Evolutionary conservation across 92 coral and sea anemone species (phyloP).

Genomic region (Zoanthus gigantus): DNA sequence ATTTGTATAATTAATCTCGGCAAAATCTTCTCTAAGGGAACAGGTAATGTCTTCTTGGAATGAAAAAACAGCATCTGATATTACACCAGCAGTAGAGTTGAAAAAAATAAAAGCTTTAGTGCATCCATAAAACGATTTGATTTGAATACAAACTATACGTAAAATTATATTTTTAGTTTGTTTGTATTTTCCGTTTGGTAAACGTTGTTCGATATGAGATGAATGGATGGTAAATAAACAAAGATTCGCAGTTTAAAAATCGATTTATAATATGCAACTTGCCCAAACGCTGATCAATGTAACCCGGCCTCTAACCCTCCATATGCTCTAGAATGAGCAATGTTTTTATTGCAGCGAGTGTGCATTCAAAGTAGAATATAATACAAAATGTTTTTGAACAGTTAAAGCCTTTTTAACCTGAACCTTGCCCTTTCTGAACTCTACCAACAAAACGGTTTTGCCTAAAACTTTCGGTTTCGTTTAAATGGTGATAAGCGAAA

Average conservation of each 20-base stretch:
- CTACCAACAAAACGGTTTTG: background rate
- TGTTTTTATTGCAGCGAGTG: background rate
- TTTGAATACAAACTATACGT: background rate
- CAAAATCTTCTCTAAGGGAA: conserved; percentile 22
- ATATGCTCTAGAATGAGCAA: background rate
- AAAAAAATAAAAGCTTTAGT: background rate
- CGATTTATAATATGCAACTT: background rate
- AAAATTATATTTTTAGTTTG: background rate
- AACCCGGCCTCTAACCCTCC: background rate
- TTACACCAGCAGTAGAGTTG: conserved; percentile 1
- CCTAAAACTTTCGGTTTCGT: background rate
- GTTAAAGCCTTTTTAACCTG: background rate
- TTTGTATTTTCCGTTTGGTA: conserved; percentile 1
- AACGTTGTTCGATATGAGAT: background rate
- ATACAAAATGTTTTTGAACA: background rate
- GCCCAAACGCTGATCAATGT: background rate
- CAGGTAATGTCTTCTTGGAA: conserved; percentile 18
- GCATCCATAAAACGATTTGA: conserved; percentile 14
- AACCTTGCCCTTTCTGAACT: background rate
- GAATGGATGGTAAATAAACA: conserved; percentile 4
- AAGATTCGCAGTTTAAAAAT: background rate
- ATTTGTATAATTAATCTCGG: conserved; percentile 22
- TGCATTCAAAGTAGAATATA: background rate
- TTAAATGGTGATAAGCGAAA: background rate
- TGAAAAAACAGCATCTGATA: conserved; percentile 17